Conservation (phyloP, 2,888 invertebrate species). For the Artemia sinica region DNA sequence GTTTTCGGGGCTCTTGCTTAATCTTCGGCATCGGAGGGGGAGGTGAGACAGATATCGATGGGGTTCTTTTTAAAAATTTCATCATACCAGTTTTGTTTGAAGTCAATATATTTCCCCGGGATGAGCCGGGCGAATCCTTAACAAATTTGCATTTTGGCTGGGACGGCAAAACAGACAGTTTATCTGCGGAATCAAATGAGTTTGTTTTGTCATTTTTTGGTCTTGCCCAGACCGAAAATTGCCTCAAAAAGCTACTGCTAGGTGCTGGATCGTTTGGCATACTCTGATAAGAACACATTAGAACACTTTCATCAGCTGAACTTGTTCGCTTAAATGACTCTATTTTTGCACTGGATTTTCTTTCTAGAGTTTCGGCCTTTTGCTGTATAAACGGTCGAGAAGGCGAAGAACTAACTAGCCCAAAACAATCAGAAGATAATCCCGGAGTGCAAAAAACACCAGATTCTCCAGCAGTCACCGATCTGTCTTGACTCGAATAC, state of each 20-base stretch:
- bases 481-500: neutral
- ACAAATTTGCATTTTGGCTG: neutral
- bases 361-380: neutral
- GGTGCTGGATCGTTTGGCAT: neutral
- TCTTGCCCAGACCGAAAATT: neutral
- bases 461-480: neutral
- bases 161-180: neutral
- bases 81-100: neutral
- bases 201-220: neutral
- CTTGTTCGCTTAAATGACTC: neutral
- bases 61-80: neutral
- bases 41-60: neutral
- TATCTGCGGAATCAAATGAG: conserved; percentile 5
- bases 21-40: conserved; percentile 3
- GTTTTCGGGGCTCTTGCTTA: neutral
- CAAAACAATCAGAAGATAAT: neutral
- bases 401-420: neutral
- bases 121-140: neutral
- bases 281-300: neutral
- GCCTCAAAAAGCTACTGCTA: neutral
- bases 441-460: neutral
- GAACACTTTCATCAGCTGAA: too few relatives aligned
- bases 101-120: neutral
- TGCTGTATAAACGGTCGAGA: neutral
- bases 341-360: neutral